Percentiles rank a stretch among this genome's conserved stretches.
Evolutionary conservation across 2,797 vertebrate species (phyloP).

Genomic region (Eremophila alpestris): DNA sequence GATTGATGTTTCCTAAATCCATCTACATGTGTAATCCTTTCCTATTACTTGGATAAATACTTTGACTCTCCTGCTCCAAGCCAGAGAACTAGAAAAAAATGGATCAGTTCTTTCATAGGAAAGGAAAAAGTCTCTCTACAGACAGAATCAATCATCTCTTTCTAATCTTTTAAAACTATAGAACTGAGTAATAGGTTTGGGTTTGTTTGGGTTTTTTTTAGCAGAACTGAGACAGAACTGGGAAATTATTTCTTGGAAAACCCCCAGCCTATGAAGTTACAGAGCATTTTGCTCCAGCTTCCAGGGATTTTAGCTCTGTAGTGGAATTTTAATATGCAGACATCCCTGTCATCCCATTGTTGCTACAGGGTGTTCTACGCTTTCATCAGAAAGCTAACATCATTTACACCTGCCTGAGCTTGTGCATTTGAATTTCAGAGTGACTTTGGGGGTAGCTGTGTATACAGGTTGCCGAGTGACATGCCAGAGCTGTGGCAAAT

Average conservation of each 20-base stretch:
- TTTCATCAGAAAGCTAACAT: background rate
- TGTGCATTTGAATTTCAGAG: background rate
- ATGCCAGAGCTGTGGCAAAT: background rate
- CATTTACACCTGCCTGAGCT: background rate
- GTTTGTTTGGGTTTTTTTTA: background rate
- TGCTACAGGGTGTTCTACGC: background rate
- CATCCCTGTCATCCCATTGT: background rate
- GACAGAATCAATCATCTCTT: background rate
- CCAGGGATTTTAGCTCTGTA: background rate
- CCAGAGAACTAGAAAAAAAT: background rate
- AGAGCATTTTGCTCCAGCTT: background rate
- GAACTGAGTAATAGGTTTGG: background rate
- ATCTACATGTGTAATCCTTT: slow-evolving; percentile 54
- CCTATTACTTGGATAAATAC: slow-evolving; percentile 42
- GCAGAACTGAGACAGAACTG: background rate
- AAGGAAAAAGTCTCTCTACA: background rate
- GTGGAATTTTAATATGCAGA: background rate
- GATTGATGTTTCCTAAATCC: slow-evolving; percentile 27
- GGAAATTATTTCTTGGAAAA: background rate
- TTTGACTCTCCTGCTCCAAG: slow-evolving; percentile 6
- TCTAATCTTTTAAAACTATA: background rate
- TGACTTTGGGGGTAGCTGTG: background rate
- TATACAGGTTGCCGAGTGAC: background rate
- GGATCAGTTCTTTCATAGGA: background rate
- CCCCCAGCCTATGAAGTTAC: background rate